These are phyloP conservation scores for Bombyx huttoni DNA, from an alignment of 2,888 invertebrate species.

Conservation along the genomic window DNA sequence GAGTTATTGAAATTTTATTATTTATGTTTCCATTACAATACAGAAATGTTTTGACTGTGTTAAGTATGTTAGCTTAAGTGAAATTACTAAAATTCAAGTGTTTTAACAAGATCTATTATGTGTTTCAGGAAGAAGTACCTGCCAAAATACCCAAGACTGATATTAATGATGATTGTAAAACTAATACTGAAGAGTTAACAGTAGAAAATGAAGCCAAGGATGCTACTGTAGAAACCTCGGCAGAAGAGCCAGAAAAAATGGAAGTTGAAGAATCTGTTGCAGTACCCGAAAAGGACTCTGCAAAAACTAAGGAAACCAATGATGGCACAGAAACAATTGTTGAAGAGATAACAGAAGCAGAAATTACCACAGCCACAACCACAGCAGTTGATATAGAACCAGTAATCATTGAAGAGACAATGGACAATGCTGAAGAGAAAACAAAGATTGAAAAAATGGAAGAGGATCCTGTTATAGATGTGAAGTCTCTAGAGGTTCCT, in stretches of 20 bases:
- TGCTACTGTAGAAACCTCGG: slow-evolving; percentile 4
- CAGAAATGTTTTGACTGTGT: too few relatives aligned
- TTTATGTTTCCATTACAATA: too few relatives aligned
- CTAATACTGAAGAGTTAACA: slow-evolving; percentile 14
- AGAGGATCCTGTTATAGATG: slow-evolving; percentile 19
- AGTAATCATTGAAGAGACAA: slow-evolving; percentile 26
- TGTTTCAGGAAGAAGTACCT: slow-evolving; percentile 54
- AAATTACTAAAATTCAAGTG: too few relatives aligned
- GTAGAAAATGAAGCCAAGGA: slow-evolving; percentile 3
- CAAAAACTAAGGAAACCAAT: slow-evolving; percentile 10
- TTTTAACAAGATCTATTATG: background rate
- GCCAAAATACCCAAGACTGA: slow-evolving; percentile 71
- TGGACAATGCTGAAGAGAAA: slow-evolving; percentile 28
- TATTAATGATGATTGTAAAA: slow-evolving; percentile 35
- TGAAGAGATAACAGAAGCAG: slow-evolving; percentile 31
- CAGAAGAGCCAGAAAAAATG: slow-evolving; percentile 15
- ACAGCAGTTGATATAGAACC: slow-evolving; percentile 29
- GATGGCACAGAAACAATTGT: slow-evolving; percentile 20
- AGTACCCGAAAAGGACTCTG: slow-evolving; percentile 15
- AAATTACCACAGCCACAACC: slow-evolving; percentile 20
- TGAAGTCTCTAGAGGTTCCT: slow-evolving; percentile 9
- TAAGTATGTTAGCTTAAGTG: too few relatives aligned
- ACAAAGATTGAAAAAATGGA: slow-evolving; percentile 40
- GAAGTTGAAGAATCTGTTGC: slow-evolving; percentile 26
- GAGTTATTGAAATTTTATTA: too few relatives aligned